phyloP scores from a whole-genome alignment of 2,797 vertebrate genomes.

The Macropus fuliginosus region DNA sequence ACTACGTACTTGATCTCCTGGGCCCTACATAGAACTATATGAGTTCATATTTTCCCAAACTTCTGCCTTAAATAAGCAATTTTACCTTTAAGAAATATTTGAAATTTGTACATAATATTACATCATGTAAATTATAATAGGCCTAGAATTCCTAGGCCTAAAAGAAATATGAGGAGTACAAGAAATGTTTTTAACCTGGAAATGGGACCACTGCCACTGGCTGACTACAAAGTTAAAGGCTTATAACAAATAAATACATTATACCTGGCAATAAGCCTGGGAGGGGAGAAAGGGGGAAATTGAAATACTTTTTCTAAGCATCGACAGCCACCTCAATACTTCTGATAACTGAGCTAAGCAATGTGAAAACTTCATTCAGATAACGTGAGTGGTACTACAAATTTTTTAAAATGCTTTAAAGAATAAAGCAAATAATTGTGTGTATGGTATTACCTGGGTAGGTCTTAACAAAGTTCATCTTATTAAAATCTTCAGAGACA shows the following conservation, averaged over 20 bases:
- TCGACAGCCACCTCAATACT: not conserved
- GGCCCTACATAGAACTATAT: not conserved
- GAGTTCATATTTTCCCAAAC: not conserved
- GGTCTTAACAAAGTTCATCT: conserved; percentile 98
- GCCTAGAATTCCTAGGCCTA: not conserved
- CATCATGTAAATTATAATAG: not conserved
- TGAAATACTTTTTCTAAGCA: not conserved
- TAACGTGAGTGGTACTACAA: not conserved
- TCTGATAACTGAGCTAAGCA: not conserved
- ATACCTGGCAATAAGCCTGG: not conserved
- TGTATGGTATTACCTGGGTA: conserved; percentile 92
- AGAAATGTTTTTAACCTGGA: not conserved
- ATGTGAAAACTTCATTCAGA: conserved; percentile 1
- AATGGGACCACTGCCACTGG: not conserved
- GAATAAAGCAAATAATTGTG: not conserved
- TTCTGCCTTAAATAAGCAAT: not conserved
- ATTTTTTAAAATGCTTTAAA: conserved; percentile 3
- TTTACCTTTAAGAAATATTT: not conserved
- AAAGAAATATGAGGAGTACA: not conserved
- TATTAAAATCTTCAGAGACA: conserved; percentile 99
- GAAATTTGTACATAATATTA: not conserved
- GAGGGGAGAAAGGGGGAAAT: accelerated
- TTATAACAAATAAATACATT: not conserved
- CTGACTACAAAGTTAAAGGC: not conserved
- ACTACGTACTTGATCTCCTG: not conserved